These are phyloP conservation scores for Enteromius mattozi DNA, from an alignment of 2,797 vertebrate genomes.

Conservation along the genomic window DNA sequence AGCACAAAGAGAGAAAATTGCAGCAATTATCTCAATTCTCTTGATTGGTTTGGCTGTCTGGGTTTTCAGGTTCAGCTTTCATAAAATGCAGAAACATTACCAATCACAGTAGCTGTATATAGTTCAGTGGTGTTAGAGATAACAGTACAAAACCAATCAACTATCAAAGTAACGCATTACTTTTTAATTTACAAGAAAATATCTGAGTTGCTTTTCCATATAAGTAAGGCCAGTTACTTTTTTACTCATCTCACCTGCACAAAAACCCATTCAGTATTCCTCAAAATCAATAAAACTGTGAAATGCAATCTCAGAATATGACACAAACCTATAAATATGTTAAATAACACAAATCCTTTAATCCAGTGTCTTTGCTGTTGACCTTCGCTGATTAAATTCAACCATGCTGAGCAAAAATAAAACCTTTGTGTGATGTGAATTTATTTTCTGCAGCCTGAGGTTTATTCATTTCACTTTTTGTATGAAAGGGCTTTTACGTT, in stretches of 20 bases:
- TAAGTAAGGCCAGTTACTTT: background rate
- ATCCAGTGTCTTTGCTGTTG: too few species aligned
- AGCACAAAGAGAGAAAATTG: constrained; percentile 59
- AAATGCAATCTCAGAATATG: background rate
- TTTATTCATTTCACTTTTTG: background rate
- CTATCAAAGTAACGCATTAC: background rate
- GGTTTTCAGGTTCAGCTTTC: constrained; percentile 36
- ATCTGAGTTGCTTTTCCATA: background rate
- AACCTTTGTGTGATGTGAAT: too few species aligned
- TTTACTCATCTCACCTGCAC: background rate
- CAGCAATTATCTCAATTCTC: constrained; percentile 64
- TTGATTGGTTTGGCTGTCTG: constrained; percentile 55
- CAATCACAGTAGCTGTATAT: background rate
- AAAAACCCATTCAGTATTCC: background rate
- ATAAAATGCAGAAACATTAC: constrained; percentile 1
- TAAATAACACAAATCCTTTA: too few species aligned
- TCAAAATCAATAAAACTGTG: background rate
- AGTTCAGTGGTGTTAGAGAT: background rate
- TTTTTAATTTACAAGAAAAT: background rate
- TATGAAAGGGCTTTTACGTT: background rate
- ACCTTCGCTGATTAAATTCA: too few species aligned
- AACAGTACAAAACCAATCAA: background rate
- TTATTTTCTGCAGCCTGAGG: too few species aligned
- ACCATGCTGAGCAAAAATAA: too few species aligned
- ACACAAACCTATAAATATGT: background rate